Percentiles rank a stretch among this genome's conserved stretches.
Evolutionary conservation across 2,113 vertebrate genomes (phyloP).

Genomic region (Oreotragus oreotragus): DNA sequence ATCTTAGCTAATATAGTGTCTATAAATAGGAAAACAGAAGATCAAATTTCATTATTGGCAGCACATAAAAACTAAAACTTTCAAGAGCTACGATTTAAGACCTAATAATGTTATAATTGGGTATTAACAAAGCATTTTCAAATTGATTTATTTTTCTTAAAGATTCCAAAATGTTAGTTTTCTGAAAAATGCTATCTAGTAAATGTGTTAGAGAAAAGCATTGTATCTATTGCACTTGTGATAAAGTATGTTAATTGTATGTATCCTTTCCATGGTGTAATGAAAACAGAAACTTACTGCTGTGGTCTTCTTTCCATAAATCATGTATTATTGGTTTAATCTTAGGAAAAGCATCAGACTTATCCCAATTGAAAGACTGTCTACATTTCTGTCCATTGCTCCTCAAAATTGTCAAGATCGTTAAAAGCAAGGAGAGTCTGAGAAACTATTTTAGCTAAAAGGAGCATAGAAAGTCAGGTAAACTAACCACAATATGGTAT

Average conservation of each 20-base stretch:
- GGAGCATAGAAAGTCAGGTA: background rate
- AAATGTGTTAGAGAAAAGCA: background rate
- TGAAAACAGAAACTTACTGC: background rate
- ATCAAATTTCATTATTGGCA: background rate
- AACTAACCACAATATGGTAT: background rate
- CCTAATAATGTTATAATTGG: background rate
- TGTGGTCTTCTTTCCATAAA: background rate
- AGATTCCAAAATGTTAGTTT: background rate
- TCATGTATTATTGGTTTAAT: background rate
- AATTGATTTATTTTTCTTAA: background rate
- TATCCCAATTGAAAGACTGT: accelerated
- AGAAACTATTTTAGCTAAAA: background rate
- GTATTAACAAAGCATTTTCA: background rate
- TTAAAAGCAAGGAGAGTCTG: background rate
- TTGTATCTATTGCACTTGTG: background rate
- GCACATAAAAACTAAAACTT: background rate
- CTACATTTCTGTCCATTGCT: too few species aligned
- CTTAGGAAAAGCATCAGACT: background rate
- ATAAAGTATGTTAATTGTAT: background rate
- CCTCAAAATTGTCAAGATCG: background rate
- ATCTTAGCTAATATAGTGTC: background rate
- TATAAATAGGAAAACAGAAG: background rate
- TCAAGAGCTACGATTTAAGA: background rate
- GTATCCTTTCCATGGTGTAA: background rate
- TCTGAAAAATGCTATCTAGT: background rate